Evolutionary conservation across 2,888 invertebrate species (phyloP).

Genomic region (Harpalus rubripes): DNA sequence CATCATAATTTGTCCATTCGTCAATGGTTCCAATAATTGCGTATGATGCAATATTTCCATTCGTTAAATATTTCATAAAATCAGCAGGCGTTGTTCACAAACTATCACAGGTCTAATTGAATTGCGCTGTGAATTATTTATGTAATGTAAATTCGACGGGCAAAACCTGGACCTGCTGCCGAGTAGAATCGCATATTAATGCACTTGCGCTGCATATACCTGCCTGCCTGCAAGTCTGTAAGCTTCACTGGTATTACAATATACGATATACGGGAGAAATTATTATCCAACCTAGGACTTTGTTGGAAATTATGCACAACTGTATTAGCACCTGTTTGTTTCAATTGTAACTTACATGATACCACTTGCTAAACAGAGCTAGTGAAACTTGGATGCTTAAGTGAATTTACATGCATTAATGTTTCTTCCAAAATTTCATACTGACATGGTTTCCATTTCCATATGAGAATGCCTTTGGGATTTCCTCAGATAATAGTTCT

Average conservation of each 20-base stretch:
- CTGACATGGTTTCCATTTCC: not conserved
- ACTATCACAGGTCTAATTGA: conserved; percentile 33
- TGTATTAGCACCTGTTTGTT: conserved; percentile 4
- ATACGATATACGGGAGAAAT: not conserved
- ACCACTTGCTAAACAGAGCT: not conserved
- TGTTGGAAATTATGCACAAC: not conserved
- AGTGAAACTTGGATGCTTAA: not conserved
- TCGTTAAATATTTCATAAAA: conserved; percentile 41
- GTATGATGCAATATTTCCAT: conserved; percentile 2
- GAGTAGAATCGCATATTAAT: conserved; percentile 27
- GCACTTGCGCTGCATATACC: conserved; percentile 17
- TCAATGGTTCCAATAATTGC: conserved; percentile 1
- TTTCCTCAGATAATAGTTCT: no score
- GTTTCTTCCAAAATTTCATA: not conserved
- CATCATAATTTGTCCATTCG: not conserved
- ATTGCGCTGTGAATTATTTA: conserved; percentile 31
- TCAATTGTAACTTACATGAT: not conserved
- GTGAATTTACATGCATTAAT: not conserved
- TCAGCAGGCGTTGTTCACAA: conserved; percentile 10
- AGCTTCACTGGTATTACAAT: not conserved
- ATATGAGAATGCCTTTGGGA: not conserved
- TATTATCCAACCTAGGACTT: not conserved
- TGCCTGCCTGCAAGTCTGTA: not conserved
- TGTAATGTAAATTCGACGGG: conserved; percentile 27
- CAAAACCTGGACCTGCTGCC: conserved; percentile 12